phyloP scores from a whole-genome alignment of 2,113 vertebrate genomes.

The Hippocampus comes region DNA sequence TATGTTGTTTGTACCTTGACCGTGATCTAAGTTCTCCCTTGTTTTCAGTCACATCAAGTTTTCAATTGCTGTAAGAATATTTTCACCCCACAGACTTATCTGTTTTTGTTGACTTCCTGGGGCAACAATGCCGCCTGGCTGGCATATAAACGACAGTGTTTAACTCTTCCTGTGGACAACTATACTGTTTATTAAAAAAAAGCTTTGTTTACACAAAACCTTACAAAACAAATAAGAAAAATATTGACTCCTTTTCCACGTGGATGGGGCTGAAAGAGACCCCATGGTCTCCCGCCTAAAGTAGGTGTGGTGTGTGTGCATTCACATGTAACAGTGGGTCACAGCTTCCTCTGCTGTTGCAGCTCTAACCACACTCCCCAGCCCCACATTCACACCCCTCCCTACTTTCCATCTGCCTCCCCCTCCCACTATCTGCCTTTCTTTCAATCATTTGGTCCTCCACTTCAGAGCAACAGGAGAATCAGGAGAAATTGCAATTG shows the following conservation, averaged over 20 bases:
- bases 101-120: neutral
- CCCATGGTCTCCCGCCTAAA: neutral
- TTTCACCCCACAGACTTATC: too few species aligned
- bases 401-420: conserved; percentile 47
- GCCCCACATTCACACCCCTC: conserved; percentile 57
- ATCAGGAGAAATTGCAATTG: conserved; percentile 6
- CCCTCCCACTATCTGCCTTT: conserved; percentile 48
- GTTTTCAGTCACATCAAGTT: neutral
- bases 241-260: neutral
- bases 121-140: neutral
- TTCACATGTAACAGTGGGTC: conserved; percentile 50
- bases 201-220: too few species aligned
- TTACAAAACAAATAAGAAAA: neutral
- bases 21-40: neutral
- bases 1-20: neutral
- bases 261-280: neutral
- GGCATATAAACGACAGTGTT: neutral
- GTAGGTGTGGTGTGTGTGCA: conserved; percentile 7
- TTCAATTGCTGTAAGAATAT: too few species aligned
- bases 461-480: conserved; percentile 41
- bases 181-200: neutral
- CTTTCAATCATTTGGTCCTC: conserved; percentile 34
- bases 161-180: neutral
- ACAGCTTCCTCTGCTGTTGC: conserved; percentile 63
- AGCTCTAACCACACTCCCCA: conserved; percentile 42